These are phyloP conservation scores for Eupithecia vulgata DNA, from an alignment of 2,888 invertebrate genomes.

Conservation along the genomic window DNA sequence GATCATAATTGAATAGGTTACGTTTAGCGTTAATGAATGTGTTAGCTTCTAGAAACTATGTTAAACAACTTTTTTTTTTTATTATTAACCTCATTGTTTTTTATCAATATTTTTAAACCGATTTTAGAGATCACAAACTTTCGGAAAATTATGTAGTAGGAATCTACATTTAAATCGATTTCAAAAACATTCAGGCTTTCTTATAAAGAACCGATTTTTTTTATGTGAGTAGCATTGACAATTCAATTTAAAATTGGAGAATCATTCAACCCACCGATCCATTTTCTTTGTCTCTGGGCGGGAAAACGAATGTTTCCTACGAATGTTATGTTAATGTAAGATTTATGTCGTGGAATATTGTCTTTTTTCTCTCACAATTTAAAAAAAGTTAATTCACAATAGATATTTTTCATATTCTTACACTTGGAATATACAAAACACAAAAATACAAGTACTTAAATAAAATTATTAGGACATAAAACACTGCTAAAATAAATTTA, in stretches of 20 bases:
- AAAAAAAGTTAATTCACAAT: neutral
- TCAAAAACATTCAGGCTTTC: neutral
- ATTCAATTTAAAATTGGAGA: neutral
- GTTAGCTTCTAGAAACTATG: too few species aligned
- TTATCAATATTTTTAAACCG: neutral
- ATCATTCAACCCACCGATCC: neutral
- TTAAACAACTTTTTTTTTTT: too few species aligned
- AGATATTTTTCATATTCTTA: neutral
- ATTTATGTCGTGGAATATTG: neutral
- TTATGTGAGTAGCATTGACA: neutral
- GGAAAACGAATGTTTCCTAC: neutral
- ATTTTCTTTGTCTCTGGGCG: neutral
- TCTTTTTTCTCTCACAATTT: neutral
- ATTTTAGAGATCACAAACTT: neutral
- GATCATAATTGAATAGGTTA: too few species aligned
- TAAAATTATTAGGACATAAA: neutral
- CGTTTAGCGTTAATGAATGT: too few species aligned
- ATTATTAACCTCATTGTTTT: too few species aligned
- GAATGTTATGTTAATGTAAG: neutral
- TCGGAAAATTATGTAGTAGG: neutral
- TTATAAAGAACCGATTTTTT: too few species aligned
- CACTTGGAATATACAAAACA: neutral
- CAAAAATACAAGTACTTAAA: too few species aligned
- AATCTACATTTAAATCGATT: neutral
- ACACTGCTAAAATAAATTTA: conserved; percentile 21